Evolutionary conservation across 2,797 vertebrate species (phyloP).

Genomic region (Chaenodraco wilsoni): DNA sequence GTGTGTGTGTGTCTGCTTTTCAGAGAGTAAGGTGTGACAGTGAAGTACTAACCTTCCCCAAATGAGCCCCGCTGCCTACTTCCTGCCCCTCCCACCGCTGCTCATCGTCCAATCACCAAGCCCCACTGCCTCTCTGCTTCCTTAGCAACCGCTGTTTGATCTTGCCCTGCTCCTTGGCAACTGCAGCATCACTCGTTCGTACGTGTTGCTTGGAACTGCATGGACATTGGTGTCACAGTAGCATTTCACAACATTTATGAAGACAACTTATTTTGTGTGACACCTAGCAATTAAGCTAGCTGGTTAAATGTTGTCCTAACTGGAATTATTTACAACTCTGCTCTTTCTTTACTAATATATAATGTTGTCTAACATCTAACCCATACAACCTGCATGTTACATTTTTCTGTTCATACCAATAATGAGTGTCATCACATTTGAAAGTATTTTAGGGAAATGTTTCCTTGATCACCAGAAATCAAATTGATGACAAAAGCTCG

Average conservation of each 20-base stretch:
- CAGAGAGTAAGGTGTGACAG: slow-evolving; percentile 82
- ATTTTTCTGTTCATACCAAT: not conserved
- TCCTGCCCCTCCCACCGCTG: slow-evolving; percentile 56
- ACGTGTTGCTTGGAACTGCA: slow-evolving; percentile 61
- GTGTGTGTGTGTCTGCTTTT: slow-evolving; percentile 56
- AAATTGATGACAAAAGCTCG: not conserved
- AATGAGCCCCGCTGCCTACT: slow-evolving; percentile 50
- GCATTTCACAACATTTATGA: not conserved
- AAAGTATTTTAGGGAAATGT: not conserved
- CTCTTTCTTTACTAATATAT: not conserved
- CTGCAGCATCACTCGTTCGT: slow-evolving; percentile 58
- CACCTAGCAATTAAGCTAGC: not conserved
- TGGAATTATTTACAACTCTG: not conserved
- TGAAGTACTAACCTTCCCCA: slow-evolving; percentile 71
- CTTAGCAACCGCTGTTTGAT: slow-evolving; percentile 57
- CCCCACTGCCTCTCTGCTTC: slow-evolving; percentile 61
- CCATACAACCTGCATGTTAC: slow-evolving; percentile 3
- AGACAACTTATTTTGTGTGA: not conserved
- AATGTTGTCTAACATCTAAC: not conserved
- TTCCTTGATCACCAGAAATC: slow-evolving; percentile 24
- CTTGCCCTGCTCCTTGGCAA: slow-evolving; percentile 56
- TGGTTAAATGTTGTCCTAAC: not conserved
- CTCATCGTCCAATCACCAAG: slow-evolving; percentile 64
- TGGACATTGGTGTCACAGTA: slow-evolving; percentile 2
- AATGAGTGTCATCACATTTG: not conserved